A percentile compares a stretch with the other conserved stretches of the same genome.
phyloP scores from a whole-genome alignment of 2,113 vertebrate species.

The Myiozetetes cayanensis region DNA sequence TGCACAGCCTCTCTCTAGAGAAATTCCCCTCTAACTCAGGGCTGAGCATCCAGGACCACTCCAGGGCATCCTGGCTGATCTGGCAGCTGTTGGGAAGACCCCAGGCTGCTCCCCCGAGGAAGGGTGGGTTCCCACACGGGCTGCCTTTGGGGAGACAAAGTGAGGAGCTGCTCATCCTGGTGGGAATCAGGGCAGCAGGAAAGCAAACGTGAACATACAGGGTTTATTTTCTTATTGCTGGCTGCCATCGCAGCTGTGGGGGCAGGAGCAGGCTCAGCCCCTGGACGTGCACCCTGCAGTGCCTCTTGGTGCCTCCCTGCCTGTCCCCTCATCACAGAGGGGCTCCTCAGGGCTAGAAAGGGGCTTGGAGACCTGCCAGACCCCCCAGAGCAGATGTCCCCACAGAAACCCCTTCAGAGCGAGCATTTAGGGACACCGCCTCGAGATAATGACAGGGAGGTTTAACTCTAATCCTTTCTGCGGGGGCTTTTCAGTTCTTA shows the following conservation, averaged over 20 bases:
- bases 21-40: rapidly evolving
- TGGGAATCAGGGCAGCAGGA: neutral
- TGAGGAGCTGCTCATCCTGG: neutral
- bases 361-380: neutral
- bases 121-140: neutral
- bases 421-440: neutral
- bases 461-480: neutral
- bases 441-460: neutral
- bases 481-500: neutral
- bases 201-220: rapidly evolving
- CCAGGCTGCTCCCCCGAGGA: neutral
- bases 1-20: rapidly evolving
- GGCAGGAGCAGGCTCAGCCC: neutral
- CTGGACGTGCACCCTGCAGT: neutral
- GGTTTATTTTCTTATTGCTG: rapidly evolving
- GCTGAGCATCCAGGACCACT: neutral
- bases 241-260: neutral
- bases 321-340: neutral
- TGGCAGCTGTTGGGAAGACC: neutral
- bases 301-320: neutral
- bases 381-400: neutral
- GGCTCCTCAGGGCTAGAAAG: neutral
- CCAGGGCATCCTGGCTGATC: neutral
- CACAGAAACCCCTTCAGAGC: rapidly evolving
- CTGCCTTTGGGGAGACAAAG: neutral